Conservation (phyloP, 2,797 vertebrate species). For the Pseudochirops cupreus region DNA sequence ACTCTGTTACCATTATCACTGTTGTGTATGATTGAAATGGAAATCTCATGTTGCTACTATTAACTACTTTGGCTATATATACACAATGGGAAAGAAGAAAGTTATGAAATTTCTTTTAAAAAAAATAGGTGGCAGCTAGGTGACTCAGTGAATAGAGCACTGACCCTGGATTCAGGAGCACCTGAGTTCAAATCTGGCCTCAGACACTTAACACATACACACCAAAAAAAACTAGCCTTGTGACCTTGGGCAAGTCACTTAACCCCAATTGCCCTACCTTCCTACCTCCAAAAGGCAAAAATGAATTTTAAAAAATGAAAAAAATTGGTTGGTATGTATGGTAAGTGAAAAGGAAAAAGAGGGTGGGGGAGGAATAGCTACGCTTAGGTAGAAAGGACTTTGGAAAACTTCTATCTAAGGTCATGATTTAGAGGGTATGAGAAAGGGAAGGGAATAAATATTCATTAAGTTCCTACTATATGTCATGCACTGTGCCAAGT, state of each 20-base stretch:
- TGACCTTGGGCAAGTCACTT: no score
- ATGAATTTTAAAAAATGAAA: no score
- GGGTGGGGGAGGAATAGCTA: no score
- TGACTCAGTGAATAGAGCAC: no score
- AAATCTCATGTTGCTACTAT: not conserved
- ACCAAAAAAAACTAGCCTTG: no score
- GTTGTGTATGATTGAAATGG: conserved; percentile 40
- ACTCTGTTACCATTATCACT: not conserved
- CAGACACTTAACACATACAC: no score
- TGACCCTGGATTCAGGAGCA: no score
- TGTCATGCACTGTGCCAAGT: not conserved
- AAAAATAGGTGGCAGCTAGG: not conserved
- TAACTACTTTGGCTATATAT: not conserved
- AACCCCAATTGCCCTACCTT: no score
- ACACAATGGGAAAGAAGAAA: not conserved
- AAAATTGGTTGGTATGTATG: not conserved
- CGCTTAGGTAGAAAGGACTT: not conserved
- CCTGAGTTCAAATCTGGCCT: no score
- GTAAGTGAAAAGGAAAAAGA: not conserved
- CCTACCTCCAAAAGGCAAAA: no score
- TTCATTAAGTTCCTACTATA: not conserved
- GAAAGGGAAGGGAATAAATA: not conserved
- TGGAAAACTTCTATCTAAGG: not conserved
- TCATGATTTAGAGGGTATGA: not conserved
- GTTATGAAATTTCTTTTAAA: not conserved